Base-by-base conservation (phyloP, 2,113 vertebrate species). In the Ceyx cyanopectus region DNA sequence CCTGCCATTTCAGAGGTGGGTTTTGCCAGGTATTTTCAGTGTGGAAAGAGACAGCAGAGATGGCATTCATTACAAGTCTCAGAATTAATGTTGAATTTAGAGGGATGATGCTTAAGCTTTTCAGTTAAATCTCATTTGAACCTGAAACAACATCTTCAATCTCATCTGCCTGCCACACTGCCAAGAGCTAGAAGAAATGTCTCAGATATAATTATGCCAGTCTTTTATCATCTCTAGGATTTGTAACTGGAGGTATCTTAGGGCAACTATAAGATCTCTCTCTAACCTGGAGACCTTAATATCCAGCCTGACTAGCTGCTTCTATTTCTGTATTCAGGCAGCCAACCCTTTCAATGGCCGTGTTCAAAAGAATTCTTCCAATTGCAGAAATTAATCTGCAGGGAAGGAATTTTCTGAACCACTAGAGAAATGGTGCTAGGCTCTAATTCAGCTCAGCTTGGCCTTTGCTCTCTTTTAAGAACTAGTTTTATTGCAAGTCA, bases 391-490 rank as follows among this genome's bases (percentile, higher is more conserved):
- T 92, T 89, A 94, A 92, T 93, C 87, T 91, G 14, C 51, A 85
- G 72, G 60, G 81, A 85, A 85, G 75, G 40, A 78, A 60, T 80
- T 92, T 91, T 91, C 84, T 87, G 78, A 90, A 66, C 86, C 48
- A 43, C 60, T 67, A 67, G 78, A 85, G 90, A 82, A 89, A 87
- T 60, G 46, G 34, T 48, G 20, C 27, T 80, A 73, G 81, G 29
- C 56, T 92, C 22, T 89, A 91, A 96, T 94, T 93, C 88, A 87
- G 12, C 89, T 90, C 81, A 87, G 46, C 34, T 79, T 94, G 89
- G 65, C 94, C 95, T 95, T 92, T 91, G 67, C 60, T 87, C 84
- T 66, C 51, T 82, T 90, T 93, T 74, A 91, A 91, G 62, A 85
- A 56, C 32, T 80, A 51, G 63, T 82, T 91, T 96, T 94, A 85